These are phyloP conservation scores for Marmota flaviventris DNA, from an alignment of 2,113 vertebrate genomes.

Conservation along the genomic window DNA sequence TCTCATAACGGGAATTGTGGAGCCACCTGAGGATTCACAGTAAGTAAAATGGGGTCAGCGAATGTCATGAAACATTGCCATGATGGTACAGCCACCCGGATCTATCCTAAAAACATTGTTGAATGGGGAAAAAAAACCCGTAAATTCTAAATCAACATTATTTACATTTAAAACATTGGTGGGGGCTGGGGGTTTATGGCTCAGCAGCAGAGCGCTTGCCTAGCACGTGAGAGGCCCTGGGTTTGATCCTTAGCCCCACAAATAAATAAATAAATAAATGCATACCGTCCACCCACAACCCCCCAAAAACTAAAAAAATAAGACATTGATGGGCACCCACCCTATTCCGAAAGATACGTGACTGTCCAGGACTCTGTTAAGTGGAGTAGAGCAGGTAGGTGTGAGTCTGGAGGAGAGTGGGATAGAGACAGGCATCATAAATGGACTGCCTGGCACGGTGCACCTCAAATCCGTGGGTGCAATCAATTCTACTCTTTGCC, in stretches of 20 bases:
- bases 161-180: not conserved
- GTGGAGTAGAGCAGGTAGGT: too few species aligned
- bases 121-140: not conserved
- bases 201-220: too few species aligned
- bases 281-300: too few species aligned
- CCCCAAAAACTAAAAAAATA: too few species aligned
- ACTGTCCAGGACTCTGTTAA: not conserved
- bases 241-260: too few species aligned
- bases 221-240: too few species aligned
- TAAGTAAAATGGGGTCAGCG: not conserved
- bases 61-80: not conserved
- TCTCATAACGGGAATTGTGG: not conserved
- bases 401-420: not conserved
- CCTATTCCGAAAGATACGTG: not conserved
- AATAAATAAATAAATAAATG: too few species aligned
- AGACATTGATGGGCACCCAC: not conserved
- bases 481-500: not conserved
- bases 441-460: fast-evolving
- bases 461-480: not conserved
- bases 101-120: not conserved
- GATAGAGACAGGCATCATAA: too few species aligned
- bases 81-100: not conserved
- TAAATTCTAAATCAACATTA: not conserved
- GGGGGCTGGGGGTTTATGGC: too few species aligned
- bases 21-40: not conserved